A percentile compares a stretch with the other conserved stretches of the same genome.
phyloP scores from a whole-genome alignment of 1,140 invertebrate species.

The Akabosia matsudoensis region DNA sequence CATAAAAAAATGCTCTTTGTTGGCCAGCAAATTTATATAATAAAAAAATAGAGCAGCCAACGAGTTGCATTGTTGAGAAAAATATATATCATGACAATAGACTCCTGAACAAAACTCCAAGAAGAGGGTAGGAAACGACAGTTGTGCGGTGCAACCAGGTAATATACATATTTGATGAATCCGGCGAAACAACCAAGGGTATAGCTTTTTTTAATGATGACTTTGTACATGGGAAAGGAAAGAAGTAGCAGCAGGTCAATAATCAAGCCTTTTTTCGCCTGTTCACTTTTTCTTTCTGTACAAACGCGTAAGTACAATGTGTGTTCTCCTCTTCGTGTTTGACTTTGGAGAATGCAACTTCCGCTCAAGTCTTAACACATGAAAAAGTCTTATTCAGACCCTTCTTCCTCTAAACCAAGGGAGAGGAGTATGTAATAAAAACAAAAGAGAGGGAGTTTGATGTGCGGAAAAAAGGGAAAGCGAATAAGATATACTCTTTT shows the following conservation, averaged over 20 bases:
- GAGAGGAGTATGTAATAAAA: too few relatives aligned
- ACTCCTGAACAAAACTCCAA: not conserved
- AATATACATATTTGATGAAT: not conserved
- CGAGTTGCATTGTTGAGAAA: not conserved
- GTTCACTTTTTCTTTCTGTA: not conserved
- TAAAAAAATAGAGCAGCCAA: not conserved
- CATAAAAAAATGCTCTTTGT: not conserved
- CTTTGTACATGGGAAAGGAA: not conserved
- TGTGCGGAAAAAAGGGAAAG: too few relatives aligned
- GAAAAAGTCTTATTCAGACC: too few relatives aligned
- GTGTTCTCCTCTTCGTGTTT: constrained; percentile 5
- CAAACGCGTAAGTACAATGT: not conserved
- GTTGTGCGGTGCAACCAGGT: not conserved
- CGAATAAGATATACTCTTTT: too few relatives aligned
- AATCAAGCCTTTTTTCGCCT: not conserved
- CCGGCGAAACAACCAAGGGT: not conserved
- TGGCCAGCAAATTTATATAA: not conserved
- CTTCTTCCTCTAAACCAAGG: not conserved
- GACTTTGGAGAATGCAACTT: constrained; percentile 3
- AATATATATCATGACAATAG: not conserved
- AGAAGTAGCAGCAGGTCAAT: not conserved
- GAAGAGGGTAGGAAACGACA: not conserved
- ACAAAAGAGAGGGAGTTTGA: not conserved
- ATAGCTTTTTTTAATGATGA: not conserved
- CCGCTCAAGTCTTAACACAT: constrained; percentile 9